Percentiles rank a stretch among this genome's conserved stretches.
phyloP scores from a whole-genome alignment of 2,888 invertebrate genomes.

The Liopterus haemorrhoidalis region DNA sequence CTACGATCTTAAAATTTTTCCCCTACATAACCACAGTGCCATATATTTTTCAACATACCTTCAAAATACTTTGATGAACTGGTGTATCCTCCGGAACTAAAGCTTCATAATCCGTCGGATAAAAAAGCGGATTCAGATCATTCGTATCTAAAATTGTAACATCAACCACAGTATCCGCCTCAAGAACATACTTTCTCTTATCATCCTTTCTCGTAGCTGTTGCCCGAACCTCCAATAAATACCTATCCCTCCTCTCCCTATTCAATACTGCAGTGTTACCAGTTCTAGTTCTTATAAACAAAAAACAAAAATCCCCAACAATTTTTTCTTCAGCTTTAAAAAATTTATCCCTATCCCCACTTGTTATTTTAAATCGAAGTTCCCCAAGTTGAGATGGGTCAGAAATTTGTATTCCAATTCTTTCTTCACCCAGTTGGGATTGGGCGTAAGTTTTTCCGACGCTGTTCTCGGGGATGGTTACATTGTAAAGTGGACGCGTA shows the following conservation, averaged over 20 bases:
- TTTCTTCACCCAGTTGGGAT: conserved; percentile 63
- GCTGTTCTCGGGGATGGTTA: conserved; percentile 87
- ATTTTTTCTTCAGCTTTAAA: conserved; percentile 86
- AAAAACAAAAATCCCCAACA: conserved; percentile 93
- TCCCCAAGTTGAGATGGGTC: conserved; percentile 36
- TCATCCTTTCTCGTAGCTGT: conserved; percentile 55
- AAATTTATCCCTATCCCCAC: conserved; percentile 82
- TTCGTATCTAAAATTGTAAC: conserved; percentile 77
- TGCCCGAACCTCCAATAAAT: conserved; percentile 71
- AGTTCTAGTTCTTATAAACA: conserved; percentile 81
- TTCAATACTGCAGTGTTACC: conserved; percentile 84
- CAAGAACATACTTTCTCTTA: conserved; percentile 55
- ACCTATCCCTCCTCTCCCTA: conserved; percentile 82
- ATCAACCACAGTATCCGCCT: conserved; percentile 65
- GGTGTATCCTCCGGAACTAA: conserved; percentile 85
- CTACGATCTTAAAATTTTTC: too few relatives aligned
- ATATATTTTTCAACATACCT: too few relatives aligned
- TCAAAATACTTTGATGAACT: conserved; percentile 71
- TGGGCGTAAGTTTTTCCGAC: conserved; percentile 80
- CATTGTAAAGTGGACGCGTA: conserved; percentile 71
- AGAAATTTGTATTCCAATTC: conserved; percentile 69
- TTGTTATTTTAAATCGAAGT: conserved; percentile 77
- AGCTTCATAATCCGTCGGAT: conserved; percentile 79
- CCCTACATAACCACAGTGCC: too few relatives aligned
- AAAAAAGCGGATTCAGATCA: conserved; percentile 91